Conservation (phyloP, 2,888 invertebrate species). For the Ryuthela nishihirai region DNA sequence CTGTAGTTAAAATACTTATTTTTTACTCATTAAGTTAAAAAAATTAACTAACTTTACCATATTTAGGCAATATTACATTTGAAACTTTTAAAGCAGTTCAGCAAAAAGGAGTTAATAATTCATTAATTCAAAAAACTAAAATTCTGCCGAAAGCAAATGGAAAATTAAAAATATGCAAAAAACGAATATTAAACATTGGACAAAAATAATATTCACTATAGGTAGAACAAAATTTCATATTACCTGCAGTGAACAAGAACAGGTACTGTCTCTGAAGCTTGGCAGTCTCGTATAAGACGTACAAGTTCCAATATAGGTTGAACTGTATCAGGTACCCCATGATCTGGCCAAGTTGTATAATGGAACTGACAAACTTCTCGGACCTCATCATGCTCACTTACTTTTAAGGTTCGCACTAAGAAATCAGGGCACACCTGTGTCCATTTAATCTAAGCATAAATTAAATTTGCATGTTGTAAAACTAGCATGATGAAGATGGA, state of each 20-base stretch:
- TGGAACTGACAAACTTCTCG: constrained; percentile 57
- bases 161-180: too few relatives aligned
- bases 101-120: too few relatives aligned
- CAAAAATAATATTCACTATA: too few relatives aligned
- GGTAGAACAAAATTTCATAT: too few relatives aligned
- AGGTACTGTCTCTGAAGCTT: constrained; percentile 55
- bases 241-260: constrained; percentile 58
- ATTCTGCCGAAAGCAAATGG: too few relatives aligned
- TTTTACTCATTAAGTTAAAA: too few relatives aligned
- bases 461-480: neutral
- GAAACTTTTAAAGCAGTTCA: too few relatives aligned
- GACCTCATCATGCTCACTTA: constrained; percentile 48
- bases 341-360: constrained; percentile 60
- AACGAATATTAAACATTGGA: too few relatives aligned
- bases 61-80: too few relatives aligned
- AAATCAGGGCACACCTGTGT: constrained; percentile 56
- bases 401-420: constrained; percentile 54
- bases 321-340: constrained; percentile 55
- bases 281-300: constrained; percentile 55
- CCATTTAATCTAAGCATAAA: constrained; percentile 49
- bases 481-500: constrained; percentile 10
- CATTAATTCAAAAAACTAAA: too few relatives aligned
- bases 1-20: too few relatives aligned
- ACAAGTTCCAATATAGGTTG: constrained; percentile 56
- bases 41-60: too few relatives aligned